Base-by-base conservation (phyloP, 2,113 vertebrate genomes). In the Chionomys nivalis region DNA sequence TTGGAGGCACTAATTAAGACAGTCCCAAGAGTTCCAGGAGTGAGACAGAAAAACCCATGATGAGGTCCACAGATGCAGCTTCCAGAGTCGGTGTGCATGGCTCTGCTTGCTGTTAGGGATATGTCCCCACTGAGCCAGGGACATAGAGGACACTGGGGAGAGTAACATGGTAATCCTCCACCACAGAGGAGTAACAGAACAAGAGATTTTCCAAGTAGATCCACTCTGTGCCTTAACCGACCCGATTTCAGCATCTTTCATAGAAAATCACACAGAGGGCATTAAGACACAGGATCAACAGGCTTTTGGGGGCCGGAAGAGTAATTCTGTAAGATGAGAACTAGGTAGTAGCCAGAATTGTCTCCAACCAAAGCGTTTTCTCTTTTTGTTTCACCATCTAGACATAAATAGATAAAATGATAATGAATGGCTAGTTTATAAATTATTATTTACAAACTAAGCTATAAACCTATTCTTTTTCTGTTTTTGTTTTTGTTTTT, bases 381-480 rank as follows among this genome's bases (percentile, higher is more conserved):
- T 89, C 44, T 52, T 90, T 96, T 95, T 36, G 75, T 42, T 76
- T 96, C 63, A 39, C 33, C 4, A n/a, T 95, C 93, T 87, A 92
- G 75, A 49, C 44, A 94, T 28, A 66, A 70, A 79, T 31, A 39
- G 26, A 90, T 58, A 55, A 28, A 68, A 9, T 58, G 66, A 39
- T 58, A 70, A 88, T 44, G 10, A 36, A 83, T 55, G 70, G 26
- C n/a, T 82, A 89, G 36, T 4, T 58, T 58, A 58, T 19, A 58
- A 31, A 65, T 68, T 68, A 13, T 47, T n/a, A 19, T 76, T 89
- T 83, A 83, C n/a, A 58, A 44, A 82, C 31, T 13, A 31, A n/a
- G 68, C 83, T 93, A 24, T 2, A 87, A 61, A 85, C 72, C 16
- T 55, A 55, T 52, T 47, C n/a, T n/a, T n/a, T n/a, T 49, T 49